Conservation (phyloP, 64 coral and sea anemone species). For the Stylophora pistillata region DNA sequence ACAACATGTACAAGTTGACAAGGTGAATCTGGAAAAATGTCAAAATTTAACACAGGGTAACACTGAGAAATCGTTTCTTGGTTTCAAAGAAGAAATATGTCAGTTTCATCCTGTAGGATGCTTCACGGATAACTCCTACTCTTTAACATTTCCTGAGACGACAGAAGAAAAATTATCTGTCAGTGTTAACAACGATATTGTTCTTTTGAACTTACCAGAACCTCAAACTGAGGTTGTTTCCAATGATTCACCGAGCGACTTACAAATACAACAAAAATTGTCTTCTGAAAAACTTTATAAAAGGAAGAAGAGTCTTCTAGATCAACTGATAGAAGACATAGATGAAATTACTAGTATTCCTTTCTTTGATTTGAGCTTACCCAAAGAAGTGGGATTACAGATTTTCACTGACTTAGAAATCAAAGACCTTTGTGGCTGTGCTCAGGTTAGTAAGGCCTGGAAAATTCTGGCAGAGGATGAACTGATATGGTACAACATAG, state of each 20-base stretch:
- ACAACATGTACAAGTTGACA: neutral
- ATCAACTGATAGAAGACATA: conserved; percentile 89
- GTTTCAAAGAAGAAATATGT: conserved; percentile 1
- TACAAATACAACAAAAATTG: neutral
- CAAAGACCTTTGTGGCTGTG: conserved; percentile 82
- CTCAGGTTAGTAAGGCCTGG: conserved; percentile 80
- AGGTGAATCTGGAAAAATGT: neutral
- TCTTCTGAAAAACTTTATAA: neutral
- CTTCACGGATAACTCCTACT: neutral
- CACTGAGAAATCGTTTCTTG: too few relatives aligned
- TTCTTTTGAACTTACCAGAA: conserved; percentile 52
- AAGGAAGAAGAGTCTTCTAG: conserved; percentile 63
- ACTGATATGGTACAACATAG: conserved; percentile 76
- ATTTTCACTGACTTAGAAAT: conserved; percentile 72
- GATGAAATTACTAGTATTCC: conserved; percentile 88
- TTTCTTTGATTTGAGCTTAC: conserved; percentile 90
- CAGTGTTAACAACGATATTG: conserved; percentile 19
- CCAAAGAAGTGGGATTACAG: conserved; percentile 85
- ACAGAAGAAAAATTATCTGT: neutral
- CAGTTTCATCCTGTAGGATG: neutral
- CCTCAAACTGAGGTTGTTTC: neutral
- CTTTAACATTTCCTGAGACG: neutral
- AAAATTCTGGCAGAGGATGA: conserved; percentile 87
- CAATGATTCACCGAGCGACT: neutral
- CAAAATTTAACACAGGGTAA: neutral